Evolutionary conservation across 2,797 vertebrate species (phyloP).

Genomic region (Tapera naevia): DNA sequence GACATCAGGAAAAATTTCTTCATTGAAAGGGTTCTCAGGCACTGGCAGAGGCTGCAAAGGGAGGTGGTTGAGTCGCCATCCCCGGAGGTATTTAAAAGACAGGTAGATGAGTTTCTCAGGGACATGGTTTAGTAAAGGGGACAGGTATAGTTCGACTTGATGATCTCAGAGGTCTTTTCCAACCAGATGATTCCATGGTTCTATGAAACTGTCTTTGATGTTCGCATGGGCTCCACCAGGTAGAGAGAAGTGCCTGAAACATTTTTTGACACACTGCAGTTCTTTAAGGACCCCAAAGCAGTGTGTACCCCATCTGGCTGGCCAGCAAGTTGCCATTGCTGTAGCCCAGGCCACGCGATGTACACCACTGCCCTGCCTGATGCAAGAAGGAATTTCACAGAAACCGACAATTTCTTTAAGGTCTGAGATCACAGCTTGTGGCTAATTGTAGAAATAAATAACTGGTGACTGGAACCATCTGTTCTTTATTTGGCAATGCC

Average conservation of each 20-base stretch:
- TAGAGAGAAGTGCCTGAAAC: background rate
- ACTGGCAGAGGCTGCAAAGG: no score
- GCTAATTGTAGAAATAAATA: conserved; percentile 82
- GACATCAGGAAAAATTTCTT: no score
- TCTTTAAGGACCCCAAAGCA: background rate
- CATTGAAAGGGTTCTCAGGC: no score
- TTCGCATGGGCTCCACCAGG: background rate
- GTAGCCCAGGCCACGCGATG: fast-evolving
- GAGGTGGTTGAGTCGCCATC: no score
- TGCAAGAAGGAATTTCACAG: conserved; percentile 37
- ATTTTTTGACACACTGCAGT: background rate
- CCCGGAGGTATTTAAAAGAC: no score
- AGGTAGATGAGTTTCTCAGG: no score
- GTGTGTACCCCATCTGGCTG: background rate
- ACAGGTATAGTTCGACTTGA: no score
- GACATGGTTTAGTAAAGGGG: no score
- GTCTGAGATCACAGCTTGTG: conserved; percentile 68
- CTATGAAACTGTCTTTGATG: background rate
- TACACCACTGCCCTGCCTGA: fast-evolving
- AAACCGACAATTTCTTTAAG: conserved; percentile 66
- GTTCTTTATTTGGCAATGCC: conserved; percentile 69
- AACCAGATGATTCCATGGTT: no score
- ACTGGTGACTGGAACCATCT: conserved; percentile 78
- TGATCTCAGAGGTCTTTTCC: no score
- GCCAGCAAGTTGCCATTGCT: background rate